Evolutionary conservation across 2,797 vertebrate genomes (phyloP).

Genomic region (Xenops minutus): DNA sequence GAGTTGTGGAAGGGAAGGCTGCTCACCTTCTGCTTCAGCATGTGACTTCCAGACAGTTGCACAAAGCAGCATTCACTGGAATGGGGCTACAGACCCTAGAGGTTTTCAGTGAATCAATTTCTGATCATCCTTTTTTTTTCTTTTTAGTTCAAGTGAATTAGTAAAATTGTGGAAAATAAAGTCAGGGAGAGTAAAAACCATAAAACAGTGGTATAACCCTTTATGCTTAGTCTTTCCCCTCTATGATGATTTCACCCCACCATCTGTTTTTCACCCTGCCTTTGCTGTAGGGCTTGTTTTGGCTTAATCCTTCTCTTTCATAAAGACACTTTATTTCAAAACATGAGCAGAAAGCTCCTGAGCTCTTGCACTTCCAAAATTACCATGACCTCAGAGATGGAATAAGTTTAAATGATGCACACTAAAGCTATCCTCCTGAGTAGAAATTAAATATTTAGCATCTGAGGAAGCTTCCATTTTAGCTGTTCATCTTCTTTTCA

Average conservation of each 20-base stretch:
- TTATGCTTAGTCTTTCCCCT: background rate
- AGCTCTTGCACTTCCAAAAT: background rate
- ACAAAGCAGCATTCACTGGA: background rate
- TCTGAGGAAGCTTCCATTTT: slow-evolving; percentile 27
- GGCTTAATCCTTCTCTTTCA: background rate
- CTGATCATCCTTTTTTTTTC: background rate
- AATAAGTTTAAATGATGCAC: slow-evolving; percentile 29
- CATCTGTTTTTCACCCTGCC: background rate
- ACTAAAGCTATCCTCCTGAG: slow-evolving; percentile 30
- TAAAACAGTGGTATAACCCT: background rate
- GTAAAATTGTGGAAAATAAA: background rate
- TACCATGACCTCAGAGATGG: background rate
- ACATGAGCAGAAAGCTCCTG: background rate
- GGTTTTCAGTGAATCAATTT: background rate
- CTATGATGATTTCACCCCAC: background rate
- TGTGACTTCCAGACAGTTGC: background rate
- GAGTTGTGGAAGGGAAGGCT: background rate
- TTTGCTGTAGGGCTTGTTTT: background rate
- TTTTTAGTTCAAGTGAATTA: background rate
- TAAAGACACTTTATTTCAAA: background rate
- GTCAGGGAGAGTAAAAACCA: background rate
- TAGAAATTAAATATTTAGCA: slow-evolving; percentile 45
- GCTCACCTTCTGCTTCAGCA: accelerated
- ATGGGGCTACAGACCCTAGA: background rate
- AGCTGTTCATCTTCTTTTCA: slow-evolving; percentile 15